Conservation (phyloP, 1,140 invertebrate genomes). For the Sycobia sp. region DNA sequence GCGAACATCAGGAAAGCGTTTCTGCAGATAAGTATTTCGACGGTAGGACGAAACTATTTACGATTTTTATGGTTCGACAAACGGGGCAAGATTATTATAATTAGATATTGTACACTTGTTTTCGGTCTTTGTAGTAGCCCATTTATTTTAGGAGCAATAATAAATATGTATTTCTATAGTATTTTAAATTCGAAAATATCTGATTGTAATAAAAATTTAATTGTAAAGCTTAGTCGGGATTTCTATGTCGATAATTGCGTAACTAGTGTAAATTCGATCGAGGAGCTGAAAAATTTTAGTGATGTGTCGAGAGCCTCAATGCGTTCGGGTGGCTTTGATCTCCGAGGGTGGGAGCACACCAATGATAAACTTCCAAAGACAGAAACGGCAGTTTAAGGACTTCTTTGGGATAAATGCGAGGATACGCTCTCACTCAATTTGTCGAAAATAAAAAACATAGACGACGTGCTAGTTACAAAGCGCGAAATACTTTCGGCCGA, state of each 20-base stretch:
- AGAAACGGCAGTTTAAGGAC: neutral
- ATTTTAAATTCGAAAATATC: neutral
- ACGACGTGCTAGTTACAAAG: neutral
- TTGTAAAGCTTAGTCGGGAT: neutral
- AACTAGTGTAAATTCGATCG: neutral
- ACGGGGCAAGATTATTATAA: neutral
- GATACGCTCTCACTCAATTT: neutral
- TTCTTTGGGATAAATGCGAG: neutral
- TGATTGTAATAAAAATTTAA: neutral
- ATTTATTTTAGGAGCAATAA: slow-evolving; percentile 1
- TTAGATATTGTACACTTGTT: slow-evolving; percentile 35
- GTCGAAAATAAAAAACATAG: neutral
- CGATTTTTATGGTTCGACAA: slow-evolving; percentile 9
- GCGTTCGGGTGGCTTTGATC: neutral
- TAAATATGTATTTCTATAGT: neutral
- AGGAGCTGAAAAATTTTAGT: neutral
- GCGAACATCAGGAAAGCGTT: slow-evolving; percentile 6
- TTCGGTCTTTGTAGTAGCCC: slow-evolving; percentile 33
- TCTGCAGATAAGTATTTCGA: slow-evolving; percentile 6
- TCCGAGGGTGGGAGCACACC: neutral
- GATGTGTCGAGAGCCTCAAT: neutral
- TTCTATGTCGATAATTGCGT: slow-evolving; percentile 6
- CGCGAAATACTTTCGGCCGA: neutral
- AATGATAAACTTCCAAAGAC: neutral
- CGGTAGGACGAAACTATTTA: neutral